A percentile compares a stretch with the other conserved stretches of the same genome.
These are phyloP conservation scores for Lycodopsis pacificus DNA, from an alignment of 2,797 vertebrate genomes.

Conservation along the genomic window DNA sequence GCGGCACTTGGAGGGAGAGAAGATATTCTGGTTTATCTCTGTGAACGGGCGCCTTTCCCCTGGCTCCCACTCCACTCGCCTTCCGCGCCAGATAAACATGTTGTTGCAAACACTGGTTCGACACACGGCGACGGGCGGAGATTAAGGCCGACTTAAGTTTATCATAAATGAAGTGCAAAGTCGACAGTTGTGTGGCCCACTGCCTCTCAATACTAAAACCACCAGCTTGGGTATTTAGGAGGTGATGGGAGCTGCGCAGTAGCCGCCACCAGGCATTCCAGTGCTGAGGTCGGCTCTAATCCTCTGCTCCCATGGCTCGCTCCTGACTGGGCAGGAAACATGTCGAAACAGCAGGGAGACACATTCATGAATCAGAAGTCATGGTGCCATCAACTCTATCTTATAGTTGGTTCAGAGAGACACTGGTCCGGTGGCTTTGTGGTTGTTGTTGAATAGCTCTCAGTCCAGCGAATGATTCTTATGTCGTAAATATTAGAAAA, in stretches of 20 bases:
- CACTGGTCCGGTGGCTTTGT: conserved; percentile 49
- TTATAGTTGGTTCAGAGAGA: conserved; percentile 50
- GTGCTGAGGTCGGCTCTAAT: conserved; percentile 77
- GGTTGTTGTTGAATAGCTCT: conserved; percentile 34
- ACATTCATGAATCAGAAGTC: conserved; percentile 64
- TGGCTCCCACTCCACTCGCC: conserved; percentile 64
- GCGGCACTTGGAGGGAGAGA: conserved; percentile 55
- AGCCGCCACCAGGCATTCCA: conserved; percentile 68
- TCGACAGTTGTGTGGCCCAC: conserved; percentile 77
- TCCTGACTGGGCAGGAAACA: conserved; percentile 63
- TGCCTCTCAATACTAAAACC: conserved; percentile 71
- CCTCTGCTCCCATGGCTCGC: conserved; percentile 64
- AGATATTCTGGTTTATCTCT: conserved; percentile 73
- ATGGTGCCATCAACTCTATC: conserved; percentile 53
- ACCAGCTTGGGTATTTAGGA: conserved; percentile 73
- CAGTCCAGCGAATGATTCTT: conserved; percentile 47
- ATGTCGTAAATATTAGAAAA: conserved; percentile 41
- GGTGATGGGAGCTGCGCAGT: conserved; percentile 61
- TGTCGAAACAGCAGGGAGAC: conserved; percentile 53
- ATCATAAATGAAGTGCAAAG: conserved; percentile 81
- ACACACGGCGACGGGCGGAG: conserved; percentile 68
- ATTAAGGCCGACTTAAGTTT: conserved; percentile 80
- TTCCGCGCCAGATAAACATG: conserved; percentile 74
- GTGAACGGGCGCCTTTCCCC: conserved; percentile 57
- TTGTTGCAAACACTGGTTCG: conserved; percentile 77